phyloP scores from a whole-genome alignment of 2,797 vertebrate genomes.

The Sus cebifrons region DNA sequence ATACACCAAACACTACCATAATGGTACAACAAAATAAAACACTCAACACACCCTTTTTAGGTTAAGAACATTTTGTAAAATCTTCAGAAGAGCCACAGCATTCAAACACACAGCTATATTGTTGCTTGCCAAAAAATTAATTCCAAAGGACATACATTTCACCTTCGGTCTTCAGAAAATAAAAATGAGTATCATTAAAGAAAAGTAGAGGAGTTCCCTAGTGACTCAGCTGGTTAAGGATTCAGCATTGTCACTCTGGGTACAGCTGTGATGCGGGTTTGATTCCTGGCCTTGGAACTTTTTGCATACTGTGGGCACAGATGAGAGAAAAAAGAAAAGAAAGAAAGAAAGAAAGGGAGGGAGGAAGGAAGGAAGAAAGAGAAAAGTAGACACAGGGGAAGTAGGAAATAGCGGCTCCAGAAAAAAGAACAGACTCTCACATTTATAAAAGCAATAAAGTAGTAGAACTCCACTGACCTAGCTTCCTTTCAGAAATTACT shows the following conservation, averaged over 20 bases:
- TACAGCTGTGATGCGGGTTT: too few species aligned
- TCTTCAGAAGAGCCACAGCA: not conserved
- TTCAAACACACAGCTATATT: not conserved
- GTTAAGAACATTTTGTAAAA: slow-evolving; percentile 53
- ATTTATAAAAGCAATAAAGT: slow-evolving; percentile 3
- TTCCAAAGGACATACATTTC: not conserved
- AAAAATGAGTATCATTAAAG: not conserved
- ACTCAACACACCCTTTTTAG: slow-evolving; percentile 16
- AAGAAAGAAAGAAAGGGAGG: too few species aligned
- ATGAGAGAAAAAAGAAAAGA: too few species aligned
- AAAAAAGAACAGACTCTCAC: not conserved
- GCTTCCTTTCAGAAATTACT: slow-evolving; percentile 46
- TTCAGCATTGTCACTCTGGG: too few species aligned
- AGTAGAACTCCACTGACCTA: not conserved
- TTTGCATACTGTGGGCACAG: too few species aligned
- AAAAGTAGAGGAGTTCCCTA: too few species aligned
- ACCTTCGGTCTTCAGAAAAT: not conserved
- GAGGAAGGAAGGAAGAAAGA: too few species aligned
- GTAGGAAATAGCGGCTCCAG: not conserved
- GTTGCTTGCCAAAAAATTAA: slow-evolving; percentile 22
- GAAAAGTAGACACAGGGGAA: not conserved
- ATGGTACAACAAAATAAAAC: slow-evolving; percentile 17
- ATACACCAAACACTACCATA: not conserved
- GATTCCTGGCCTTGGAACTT: too few species aligned
- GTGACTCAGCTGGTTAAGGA: too few species aligned